Evolutionary conservation across 2,797 vertebrate genomes (phyloP), one percentile per base, ranked within the genome.

Genomic region (Holocentrus rufus): DNA sequence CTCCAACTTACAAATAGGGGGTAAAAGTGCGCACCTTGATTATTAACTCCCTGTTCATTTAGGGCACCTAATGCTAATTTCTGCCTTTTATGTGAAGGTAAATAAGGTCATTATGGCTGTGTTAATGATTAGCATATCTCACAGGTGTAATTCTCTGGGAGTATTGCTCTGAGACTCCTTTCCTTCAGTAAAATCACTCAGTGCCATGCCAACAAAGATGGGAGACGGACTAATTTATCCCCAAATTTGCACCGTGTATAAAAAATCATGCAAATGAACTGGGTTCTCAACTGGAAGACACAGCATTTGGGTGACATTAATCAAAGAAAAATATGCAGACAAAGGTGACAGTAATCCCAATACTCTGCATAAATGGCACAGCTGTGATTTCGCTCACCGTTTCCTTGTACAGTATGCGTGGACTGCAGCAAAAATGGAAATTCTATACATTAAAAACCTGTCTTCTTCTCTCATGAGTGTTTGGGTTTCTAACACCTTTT

Each of bases 251-350:
- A 92, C 91, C 88, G 92, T 90, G 92, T 93, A 93, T 91, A 94
- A 93, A 93, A 95, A 95, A 95, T 95, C 94, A 95, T 95, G 94
- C 94, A 94, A 95, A 95, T 95, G 91, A 94, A 93, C 89, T 34
- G 55, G 82, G 84, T 89, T 88, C 91, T 92, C 90, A 85, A 94
- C 93, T 92, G 91, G 92, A 93, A 94, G 91, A 94, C 93, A 93
- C 91, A 91, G 92, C 92, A 88, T 94, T 95, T 93, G 93, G 93
- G 91, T 94, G 93, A 94, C 93, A 94, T 94, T 95, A 95, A 95
- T 94, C 94, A 94, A 93, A 95, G 91, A 88, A 92, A 94, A 93
- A 94, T 93, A 94, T 93, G 93, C 93, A 92, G 91, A 92, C 92
- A 94, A 94, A 94, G 92, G 93, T 95, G 93, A 94, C 92, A 93